Conservation (phyloP, 1,140 invertebrate species). For the Drosophila willistoni region DNA sequence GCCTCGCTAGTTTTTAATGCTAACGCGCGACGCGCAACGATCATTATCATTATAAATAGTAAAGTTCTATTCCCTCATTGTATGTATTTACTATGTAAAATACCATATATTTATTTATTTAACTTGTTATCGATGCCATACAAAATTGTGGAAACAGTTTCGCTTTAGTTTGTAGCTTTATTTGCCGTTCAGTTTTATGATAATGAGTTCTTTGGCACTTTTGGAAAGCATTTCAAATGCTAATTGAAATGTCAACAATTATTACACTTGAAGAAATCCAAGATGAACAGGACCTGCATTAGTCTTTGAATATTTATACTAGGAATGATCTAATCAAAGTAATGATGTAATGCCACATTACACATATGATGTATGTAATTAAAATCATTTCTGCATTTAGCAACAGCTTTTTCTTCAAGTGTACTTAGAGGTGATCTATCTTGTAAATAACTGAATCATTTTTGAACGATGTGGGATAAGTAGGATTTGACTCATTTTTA, state of each 20-base stretch:
- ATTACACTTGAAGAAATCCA: not conserved
- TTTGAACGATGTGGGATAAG: not conserved
- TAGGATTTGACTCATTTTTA: conserved; percentile 4
- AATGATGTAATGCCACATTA: too few species aligned
- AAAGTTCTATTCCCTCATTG: not conserved
- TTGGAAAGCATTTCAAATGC: conserved; percentile 27
- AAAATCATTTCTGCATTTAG: not conserved
- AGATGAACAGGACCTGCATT: too few species aligned
- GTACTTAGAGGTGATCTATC: not conserved
- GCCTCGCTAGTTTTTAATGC: conserved; percentile 45
- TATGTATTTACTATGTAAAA: not conserved
- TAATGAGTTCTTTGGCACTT: conserved; percentile 31
- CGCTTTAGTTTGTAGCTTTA: conserved; percentile 44
- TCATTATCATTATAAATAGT: conserved; percentile 22
- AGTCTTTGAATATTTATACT: too few species aligned
- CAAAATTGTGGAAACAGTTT: conserved; percentile 45
- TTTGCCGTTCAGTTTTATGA: conserved; percentile 29
- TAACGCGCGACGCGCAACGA: conserved; percentile 27
- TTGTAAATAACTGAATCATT: not conserved
- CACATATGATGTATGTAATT: too few species aligned
- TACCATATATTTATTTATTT: conserved; percentile 30
- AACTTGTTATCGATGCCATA: conserved; percentile 52
- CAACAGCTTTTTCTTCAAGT: not conserved
- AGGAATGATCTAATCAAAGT: too few species aligned
- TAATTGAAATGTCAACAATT: conserved; percentile 40